phyloP scores from a whole-genome alignment of 23 tunicate species.

The Diplosoma virens region DNA sequence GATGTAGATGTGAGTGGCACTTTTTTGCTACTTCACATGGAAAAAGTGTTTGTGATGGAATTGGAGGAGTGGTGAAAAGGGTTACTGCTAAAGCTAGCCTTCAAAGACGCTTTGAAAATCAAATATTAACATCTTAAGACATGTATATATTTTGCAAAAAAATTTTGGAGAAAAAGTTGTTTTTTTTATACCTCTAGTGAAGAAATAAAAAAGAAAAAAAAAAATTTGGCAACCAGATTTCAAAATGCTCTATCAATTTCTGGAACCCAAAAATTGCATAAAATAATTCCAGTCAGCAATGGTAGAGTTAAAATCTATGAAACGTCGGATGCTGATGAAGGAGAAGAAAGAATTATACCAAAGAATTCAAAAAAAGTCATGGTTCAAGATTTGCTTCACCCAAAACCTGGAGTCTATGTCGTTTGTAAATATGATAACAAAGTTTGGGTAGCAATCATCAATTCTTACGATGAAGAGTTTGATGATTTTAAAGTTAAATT shows the following conservation, averaged over 20 bases:
- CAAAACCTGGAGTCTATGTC: not conserved
- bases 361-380: not conserved
- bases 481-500: not conserved
- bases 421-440: not conserved
- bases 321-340: not conserved
- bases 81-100: not conserved
- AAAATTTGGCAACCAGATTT: too few relatives aligned
- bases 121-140: not conserved
- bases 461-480: too few relatives aligned
- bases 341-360: not conserved
- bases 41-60: too few relatives aligned
- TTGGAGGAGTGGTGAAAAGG: too few relatives aligned
- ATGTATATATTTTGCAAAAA: not conserved
- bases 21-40: not conserved
- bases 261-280: too few relatives aligned
- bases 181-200: not conserved
- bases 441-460: not conserved
- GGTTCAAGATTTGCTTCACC: too few relatives aligned
- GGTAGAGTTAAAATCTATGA: not conserved
- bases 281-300: not conserved
- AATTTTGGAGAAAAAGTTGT: not conserved
- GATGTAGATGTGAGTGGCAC: not conserved
- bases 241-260: too few relatives aligned
- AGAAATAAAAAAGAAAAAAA: not conserved
- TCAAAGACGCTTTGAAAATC: not conserved